Evolutionary conservation across 2,797 vertebrate species (phyloP).

Genomic region (Eulemur albifrons): DNA sequence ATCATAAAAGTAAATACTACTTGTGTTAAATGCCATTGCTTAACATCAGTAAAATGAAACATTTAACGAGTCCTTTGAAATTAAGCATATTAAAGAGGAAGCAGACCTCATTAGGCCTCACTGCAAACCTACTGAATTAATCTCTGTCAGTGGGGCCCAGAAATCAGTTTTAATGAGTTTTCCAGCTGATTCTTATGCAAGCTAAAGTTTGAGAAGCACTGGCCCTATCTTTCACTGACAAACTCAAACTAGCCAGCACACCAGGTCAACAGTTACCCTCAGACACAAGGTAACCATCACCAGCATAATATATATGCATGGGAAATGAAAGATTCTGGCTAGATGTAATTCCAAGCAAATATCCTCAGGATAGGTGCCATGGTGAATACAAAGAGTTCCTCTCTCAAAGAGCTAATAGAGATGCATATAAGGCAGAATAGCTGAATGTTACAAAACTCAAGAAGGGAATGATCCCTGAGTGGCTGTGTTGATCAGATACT

Average conservation of each 20-base stretch:
- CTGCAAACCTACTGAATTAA: background rate
- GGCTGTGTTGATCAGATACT: background rate
- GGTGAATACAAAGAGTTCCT: background rate
- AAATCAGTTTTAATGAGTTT: constrained; percentile 34
- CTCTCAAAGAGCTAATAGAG: constrained; percentile 22
- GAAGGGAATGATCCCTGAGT: background rate
- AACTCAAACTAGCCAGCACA: background rate
- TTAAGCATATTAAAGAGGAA: background rate
- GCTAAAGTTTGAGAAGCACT: background rate
- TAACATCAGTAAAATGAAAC: background rate
- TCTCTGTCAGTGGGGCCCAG: background rate
- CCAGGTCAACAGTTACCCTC: background rate
- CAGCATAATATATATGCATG: background rate
- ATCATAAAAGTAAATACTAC: constrained; percentile 9
- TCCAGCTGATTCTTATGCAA: background rate
- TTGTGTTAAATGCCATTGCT: background rate
- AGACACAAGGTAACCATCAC: background rate
- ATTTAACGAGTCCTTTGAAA: constrained; percentile 49
- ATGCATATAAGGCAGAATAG: background rate
- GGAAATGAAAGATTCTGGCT: background rate
- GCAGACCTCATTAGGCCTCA: background rate
- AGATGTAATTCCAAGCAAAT: background rate
- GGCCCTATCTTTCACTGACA: background rate
- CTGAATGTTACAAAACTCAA: background rate
- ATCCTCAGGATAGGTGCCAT: background rate